Evolutionary conservation across 1,140 invertebrate species (phyloP).

Genomic region (Venturia canescens): DNA sequence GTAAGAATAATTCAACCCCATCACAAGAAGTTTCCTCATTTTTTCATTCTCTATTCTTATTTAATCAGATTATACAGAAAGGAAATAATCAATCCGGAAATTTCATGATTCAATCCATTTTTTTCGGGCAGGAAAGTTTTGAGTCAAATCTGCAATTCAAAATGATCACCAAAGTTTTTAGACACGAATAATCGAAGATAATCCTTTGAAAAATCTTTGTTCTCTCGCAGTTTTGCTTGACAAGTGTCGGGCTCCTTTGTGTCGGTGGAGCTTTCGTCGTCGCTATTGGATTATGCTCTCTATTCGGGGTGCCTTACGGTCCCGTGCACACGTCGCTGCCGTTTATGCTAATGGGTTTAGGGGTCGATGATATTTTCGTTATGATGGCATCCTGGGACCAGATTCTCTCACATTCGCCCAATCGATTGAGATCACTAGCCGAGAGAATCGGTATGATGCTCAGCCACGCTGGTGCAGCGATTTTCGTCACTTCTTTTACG

Average conservation of each 20-base stretch:
- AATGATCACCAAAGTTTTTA: too few relatives aligned
- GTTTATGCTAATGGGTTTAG: constrained; percentile 88
- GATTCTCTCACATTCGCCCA: constrained; percentile 71
- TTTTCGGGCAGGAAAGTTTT: too few relatives aligned
- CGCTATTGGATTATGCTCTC: constrained; percentile 85
- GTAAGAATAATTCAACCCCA: background rate
- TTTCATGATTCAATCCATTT: too few relatives aligned
- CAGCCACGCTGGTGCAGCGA: constrained; percentile 88
- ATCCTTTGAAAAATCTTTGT: constrained; percentile 1
- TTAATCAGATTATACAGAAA: too few relatives aligned
- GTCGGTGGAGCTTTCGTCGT: constrained; percentile 87
- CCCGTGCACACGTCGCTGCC: constrained; percentile 90
- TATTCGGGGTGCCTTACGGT: constrained; percentile 85
- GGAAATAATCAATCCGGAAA: too few relatives aligned
- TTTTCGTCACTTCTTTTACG: constrained; percentile 89
- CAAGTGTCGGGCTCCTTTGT: constrained; percentile 81
- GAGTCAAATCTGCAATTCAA: too few relatives aligned
- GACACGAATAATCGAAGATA: too few relatives aligned
- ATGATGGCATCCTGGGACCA: constrained; percentile 87
- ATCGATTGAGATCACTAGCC: constrained; percentile 77
- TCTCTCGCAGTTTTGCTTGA: constrained; percentile 67
- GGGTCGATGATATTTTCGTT: constrained; percentile 90
- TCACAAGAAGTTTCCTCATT: background rate
- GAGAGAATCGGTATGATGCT: constrained; percentile 83
- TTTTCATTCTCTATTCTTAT: too few relatives aligned